Conservation (phyloP, 2,888 invertebrate species). For the Cerastis rubricosa region DNA sequence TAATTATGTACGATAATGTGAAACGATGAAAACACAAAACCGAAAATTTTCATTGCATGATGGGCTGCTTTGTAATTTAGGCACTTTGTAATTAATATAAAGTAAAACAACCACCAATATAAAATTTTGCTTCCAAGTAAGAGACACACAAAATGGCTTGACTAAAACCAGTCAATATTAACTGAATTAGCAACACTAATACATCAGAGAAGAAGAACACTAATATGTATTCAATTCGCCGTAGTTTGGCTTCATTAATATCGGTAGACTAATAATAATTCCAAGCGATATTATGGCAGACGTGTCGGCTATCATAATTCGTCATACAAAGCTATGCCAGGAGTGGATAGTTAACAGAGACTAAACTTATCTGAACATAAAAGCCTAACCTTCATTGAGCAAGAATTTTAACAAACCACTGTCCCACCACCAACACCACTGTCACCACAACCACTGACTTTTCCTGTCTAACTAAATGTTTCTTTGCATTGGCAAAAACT, state of each 20-base stretch:
- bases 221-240: constrained; percentile 23
- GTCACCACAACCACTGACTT: no score
- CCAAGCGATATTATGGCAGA: constrained; percentile 25
- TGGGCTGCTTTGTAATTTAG: not conserved
- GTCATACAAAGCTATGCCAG: constrained; percentile 11
- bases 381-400: not conserved
- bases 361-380: not conserved
- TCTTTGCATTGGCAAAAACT: not conserved
- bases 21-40: no score
- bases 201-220: no score
- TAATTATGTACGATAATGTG: no score
- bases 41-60: no score
- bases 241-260: constrained; percentile 46
- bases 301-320: constrained; percentile 35
- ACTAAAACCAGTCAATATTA: constrained; percentile 25
- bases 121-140: not conserved
- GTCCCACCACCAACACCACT: no score
- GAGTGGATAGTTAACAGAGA: constrained; percentile 24
- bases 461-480: not conserved
- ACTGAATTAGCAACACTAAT: constrained; percentile 31
- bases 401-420: not conserved
- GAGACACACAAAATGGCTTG: not conserved
- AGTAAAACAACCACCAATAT: no score
- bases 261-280: constrained; percentile 36
- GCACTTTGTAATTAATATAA: not conserved